These are phyloP conservation scores for Globodera ellingtonae DNA, from an alignment of 1,140 invertebrate genomes.

Conservation along the genomic window DNA sequence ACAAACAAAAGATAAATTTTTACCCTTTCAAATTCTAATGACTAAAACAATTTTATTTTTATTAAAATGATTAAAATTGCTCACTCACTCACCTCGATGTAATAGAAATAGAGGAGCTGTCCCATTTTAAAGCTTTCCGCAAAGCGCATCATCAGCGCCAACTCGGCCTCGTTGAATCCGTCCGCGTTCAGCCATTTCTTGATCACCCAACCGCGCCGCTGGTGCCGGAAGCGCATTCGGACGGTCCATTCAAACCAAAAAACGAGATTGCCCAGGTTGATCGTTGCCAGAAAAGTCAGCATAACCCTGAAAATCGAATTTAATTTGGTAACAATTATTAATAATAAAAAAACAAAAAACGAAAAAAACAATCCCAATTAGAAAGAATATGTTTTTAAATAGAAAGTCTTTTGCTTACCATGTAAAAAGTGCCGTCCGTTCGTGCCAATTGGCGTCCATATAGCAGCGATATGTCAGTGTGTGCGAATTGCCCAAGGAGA, in stretches of 20 bases:
- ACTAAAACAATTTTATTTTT: too few relatives aligned
- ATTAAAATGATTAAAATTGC: not conserved
- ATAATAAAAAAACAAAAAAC: too few relatives aligned
- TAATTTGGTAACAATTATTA: too few relatives aligned
- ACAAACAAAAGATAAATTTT: too few relatives aligned
- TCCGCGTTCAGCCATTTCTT: slow-evolving; percentile 38
- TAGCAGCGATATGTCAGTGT: slow-evolving; percentile 37
- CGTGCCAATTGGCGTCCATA: slow-evolving; percentile 42
- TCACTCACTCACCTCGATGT: slow-evolving; percentile 24
- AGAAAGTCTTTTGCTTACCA: slow-evolving; percentile 25
- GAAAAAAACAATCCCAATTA: too few relatives aligned
- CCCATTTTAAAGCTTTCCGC: slow-evolving; percentile 38
- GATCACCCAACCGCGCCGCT: slow-evolving; percentile 32
- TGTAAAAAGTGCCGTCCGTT: slow-evolving; percentile 35
- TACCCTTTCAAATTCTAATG: too few relatives aligned
- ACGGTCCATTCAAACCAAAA: slow-evolving; percentile 38
- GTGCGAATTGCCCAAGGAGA: slow-evolving; percentile 33
- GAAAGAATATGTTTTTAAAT: too few relatives aligned
- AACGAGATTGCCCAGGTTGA: slow-evolving; percentile 32
- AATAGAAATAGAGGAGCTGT: slow-evolving; percentile 36
- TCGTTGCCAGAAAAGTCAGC: slow-evolving; percentile 34
- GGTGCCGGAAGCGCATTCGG: slow-evolving; percentile 30
- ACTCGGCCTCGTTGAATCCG: slow-evolving; percentile 31
- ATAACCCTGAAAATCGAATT: slow-evolving; percentile 28
- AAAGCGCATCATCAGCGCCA: slow-evolving; percentile 30